Conservation (phyloP, 2,888 invertebrate genomes). For the Microplitis deprimator region DNA sequence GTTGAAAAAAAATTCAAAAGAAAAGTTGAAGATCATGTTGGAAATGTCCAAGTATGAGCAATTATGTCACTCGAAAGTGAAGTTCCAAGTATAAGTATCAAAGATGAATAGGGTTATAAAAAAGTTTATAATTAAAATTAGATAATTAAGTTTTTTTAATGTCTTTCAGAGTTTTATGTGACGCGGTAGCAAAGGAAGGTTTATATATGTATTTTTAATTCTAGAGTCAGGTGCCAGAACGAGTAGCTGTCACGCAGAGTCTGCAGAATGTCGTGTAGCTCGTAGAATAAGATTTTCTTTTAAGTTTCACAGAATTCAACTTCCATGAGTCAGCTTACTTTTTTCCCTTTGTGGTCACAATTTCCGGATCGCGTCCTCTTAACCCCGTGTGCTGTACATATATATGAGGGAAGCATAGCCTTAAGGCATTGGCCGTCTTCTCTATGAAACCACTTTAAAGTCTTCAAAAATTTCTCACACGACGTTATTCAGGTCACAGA, state of each 20-base stretch:
- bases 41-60: neutral
- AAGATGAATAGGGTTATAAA: neutral
- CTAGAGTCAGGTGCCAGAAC: conserved; percentile 30
- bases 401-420: conserved; percentile 4
- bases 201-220: neutral
- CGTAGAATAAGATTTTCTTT: conserved; percentile 50
- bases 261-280: conserved; percentile 32
- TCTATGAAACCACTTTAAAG: conserved; percentile 4
- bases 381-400: conserved; percentile 14
- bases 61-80: neutral
- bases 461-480: conserved; percentile 28
- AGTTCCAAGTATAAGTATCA: neutral
- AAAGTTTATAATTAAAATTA: neutral
- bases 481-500: neutral
- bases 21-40: too few relatives aligned
- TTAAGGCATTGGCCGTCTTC: conserved; percentile 34
- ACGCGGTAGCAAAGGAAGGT: neutral
- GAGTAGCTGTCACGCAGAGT: conserved; percentile 25
- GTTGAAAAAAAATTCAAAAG: too few relatives aligned
- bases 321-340: conserved; percentile 32
- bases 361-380: conserved; percentile 47
- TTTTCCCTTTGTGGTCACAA: conserved; percentile 47
- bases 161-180: neutral
- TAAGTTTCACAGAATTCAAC: conserved; percentile 39
- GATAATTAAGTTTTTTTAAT: neutral